Percentiles rank a stretch among this genome's conserved stretches.
Conservation (phyloP, 2,888 invertebrate species). For the Thereva nobilitata region DNA sequence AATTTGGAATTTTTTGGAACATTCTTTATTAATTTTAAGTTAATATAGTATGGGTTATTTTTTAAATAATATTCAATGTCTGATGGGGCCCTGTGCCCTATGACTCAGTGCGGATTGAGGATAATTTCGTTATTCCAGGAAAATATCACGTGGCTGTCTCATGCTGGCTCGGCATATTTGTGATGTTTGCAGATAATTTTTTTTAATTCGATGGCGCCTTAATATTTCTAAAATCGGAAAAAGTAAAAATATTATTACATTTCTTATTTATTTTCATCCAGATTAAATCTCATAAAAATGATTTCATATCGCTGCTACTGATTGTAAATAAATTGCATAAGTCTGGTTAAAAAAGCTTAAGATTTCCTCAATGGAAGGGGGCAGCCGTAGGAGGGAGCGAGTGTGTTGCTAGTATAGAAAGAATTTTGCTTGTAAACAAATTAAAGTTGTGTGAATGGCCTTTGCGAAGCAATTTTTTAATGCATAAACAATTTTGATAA, state of each 20-base stretch:
- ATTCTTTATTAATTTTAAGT: background rate
- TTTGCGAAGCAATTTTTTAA: background rate
- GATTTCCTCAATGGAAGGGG: background rate
- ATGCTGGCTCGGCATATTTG: slow-evolving; percentile 31
- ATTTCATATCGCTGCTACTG: slow-evolving; percentile 8
- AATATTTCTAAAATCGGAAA: slow-evolving; percentile 14
- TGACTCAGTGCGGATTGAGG: slow-evolving; percentile 10
- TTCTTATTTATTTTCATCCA: slow-evolving; percentile 17
- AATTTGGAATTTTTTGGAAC: no score
- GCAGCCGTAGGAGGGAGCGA: background rate
- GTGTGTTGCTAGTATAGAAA: background rate
- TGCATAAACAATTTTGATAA: slow-evolving; percentile 10
- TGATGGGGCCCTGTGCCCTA: background rate
- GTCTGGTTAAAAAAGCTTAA: slow-evolving; percentile 1
- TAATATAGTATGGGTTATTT: slow-evolving; percentile 5
- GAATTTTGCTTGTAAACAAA: background rate
- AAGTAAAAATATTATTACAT: slow-evolving; percentile 2
- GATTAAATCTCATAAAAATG: slow-evolving; percentile 8
- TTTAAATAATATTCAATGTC: slow-evolving; percentile 3
- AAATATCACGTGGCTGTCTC: slow-evolving; percentile 37
- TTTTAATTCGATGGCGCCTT: slow-evolving; percentile 31
- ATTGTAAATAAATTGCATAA: slow-evolving; percentile 27
- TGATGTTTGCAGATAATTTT: background rate
- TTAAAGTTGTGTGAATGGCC: slow-evolving; percentile 12
- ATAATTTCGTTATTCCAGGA: slow-evolving; percentile 33